Conservation (phyloP, 1,140 invertebrate species). For the Caenorhabditis remanei region DNA sequence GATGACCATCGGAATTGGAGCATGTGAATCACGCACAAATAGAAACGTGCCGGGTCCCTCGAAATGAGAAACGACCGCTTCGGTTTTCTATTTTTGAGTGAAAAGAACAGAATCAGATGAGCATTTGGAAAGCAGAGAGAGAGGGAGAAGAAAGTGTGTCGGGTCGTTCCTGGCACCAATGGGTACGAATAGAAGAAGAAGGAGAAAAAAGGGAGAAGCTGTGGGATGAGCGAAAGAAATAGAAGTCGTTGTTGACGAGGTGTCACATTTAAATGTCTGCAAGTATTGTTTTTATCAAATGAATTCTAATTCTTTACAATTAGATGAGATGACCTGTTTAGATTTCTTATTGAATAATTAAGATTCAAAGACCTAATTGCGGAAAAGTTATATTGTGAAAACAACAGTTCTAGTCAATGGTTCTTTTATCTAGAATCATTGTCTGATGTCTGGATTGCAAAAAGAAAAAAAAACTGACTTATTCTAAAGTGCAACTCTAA, state of each 20-base stretch:
- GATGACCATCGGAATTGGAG: slow-evolving; percentile 53
- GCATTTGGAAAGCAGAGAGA: background rate
- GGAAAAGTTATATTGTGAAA: too few species aligned
- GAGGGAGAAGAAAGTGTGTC: slow-evolving; percentile 35
- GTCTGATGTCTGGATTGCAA: too few species aligned
- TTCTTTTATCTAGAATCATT: too few species aligned
- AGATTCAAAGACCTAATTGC: too few species aligned
- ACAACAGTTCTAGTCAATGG: too few species aligned
- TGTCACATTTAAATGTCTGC: slow-evolving; percentile 27
- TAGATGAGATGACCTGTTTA: background rate
- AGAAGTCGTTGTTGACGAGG: slow-evolving; percentile 28
- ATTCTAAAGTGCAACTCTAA: too few species aligned
- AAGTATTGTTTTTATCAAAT: background rate
- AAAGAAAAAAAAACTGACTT: too few species aligned
- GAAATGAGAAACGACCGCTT: slow-evolving; percentile 30
- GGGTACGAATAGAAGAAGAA: background rate
- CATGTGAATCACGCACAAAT: slow-evolving; percentile 54
- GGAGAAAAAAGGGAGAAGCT: background rate
- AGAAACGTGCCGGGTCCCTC: slow-evolving; percentile 44
- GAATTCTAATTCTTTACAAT: slow-evolving; percentile 23
- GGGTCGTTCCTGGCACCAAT: slow-evolving; percentile 33
- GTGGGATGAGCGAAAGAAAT: background rate
- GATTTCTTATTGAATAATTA: too few species aligned
- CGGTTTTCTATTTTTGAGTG: slow-evolving; percentile 54
- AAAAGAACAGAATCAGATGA: background rate